Evolutionary conservation across 2,113 vertebrate genomes (phyloP).

Genomic region (Gallinago paraguaiae): DNA sequence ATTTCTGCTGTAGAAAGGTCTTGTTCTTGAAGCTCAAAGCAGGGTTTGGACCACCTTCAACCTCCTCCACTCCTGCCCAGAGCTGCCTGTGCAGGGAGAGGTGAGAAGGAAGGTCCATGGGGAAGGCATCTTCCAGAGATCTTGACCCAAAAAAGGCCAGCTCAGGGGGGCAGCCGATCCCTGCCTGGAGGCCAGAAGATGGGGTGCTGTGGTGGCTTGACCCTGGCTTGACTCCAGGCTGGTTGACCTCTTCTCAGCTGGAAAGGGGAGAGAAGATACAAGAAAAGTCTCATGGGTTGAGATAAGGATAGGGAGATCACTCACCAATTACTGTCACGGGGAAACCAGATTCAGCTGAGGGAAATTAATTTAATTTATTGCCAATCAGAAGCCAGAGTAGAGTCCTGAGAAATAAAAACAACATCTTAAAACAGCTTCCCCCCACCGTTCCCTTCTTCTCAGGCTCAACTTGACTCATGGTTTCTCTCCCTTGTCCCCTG

Average conservation of each 20-base stretch:
- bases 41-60: neutral
- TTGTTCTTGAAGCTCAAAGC: neutral
- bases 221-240: neutral
- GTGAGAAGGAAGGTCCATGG: neutral
- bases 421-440: neutral
- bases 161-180: too few relatives aligned
- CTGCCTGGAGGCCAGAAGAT: neutral
- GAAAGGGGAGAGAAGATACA: neutral
- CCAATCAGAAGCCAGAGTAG: neutral
- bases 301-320: neutral
- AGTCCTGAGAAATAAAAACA: neutral
- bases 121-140: neutral
- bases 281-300: neutral
- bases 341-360: neutral
- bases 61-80: accelerated
- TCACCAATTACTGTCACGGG: neutral
- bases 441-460: neutral
- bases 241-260: neutral
- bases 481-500: neutral
- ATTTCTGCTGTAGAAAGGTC: neutral
- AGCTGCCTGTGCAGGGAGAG: neutral
- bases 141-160: neutral
- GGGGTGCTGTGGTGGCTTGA: neutral
- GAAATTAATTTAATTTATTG: neutral
- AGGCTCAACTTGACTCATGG: neutral